Percentiles rank a stretch among this genome's conserved stretches.
phyloP scores from a whole-genome alignment of 2,113 vertebrate genomes.

The Axis porcinus region DNA sequence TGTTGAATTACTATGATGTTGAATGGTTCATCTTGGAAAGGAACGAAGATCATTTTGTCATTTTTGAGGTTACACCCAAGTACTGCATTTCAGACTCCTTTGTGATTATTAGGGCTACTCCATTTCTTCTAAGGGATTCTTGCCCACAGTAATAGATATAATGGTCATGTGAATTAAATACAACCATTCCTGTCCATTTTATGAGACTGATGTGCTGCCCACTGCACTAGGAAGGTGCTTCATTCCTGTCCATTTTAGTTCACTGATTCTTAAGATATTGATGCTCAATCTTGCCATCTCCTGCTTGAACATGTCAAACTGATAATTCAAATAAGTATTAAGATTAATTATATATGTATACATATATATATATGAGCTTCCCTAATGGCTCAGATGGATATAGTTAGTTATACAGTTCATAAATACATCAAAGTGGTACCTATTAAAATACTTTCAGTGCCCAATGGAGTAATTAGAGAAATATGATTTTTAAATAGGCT shows the following conservation, averaged over 20 bases:
- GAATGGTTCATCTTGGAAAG: not conserved
- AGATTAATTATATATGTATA: not conserved
- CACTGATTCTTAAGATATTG: not conserved
- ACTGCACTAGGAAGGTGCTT: no score
- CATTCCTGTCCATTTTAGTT: no score
- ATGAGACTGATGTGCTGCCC: not conserved
- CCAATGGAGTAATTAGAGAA: conserved; percentile 3
- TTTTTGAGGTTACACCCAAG: not conserved
- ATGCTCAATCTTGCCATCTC: not conserved
- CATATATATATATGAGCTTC: not conserved
- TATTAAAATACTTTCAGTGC: not conserved
- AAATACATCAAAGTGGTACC: not conserved
- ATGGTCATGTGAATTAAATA: not conserved
- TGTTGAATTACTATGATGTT: not conserved
- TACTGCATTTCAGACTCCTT: not conserved
- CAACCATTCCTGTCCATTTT: not conserved
- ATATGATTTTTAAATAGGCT: not conserved
- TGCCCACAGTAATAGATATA: not conserved
- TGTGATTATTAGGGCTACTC: not conserved
- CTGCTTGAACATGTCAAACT: not conserved
- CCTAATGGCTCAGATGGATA: not conserved
- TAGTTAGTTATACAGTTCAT: not conserved
- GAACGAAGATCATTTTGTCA: not conserved
- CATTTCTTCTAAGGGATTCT: not conserved
- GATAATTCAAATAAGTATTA: not conserved